These are phyloP conservation scores for Caretta caretta DNA, from an alignment of 2,113 vertebrate genomes.

Conservation along the genomic window DNA sequence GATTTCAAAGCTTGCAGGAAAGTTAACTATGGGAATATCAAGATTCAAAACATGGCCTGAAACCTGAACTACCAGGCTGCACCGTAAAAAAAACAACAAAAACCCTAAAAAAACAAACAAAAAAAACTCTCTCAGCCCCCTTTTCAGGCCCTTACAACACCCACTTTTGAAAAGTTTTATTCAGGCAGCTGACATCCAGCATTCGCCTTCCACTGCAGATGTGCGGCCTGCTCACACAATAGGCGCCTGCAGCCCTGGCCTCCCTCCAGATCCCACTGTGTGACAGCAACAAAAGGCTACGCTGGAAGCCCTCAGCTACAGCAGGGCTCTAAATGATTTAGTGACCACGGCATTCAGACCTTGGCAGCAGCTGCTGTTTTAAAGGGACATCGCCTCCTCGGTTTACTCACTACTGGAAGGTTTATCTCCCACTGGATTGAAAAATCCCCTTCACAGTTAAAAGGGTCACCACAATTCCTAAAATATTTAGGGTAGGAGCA, in stretches of 20 bases:
- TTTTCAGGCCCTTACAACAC: slow-evolving; percentile 42
- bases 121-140: background rate
- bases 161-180: slow-evolving; percentile 66
- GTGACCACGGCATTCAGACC: slow-evolving; percentile 61
- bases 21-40: slow-evolving; percentile 15
- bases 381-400: slow-evolving; percentile 42
- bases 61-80: background rate
- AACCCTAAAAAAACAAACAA: too few relatives aligned
- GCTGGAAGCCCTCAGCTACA: slow-evolving; percentile 71
- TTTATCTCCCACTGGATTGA: background rate
- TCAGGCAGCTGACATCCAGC: slow-evolving; percentile 70
- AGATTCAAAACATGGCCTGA: slow-evolving; percentile 12
- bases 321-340: slow-evolving; percentile 74
- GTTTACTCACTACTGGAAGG: background rate
- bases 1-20: background rate
- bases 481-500: background rate
- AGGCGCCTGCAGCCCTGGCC: slow-evolving; percentile 72
- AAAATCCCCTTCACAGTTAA: background rate
- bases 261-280: slow-evolving; percentile 69
- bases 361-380: slow-evolving; percentile 74
- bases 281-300: slow-evolving; percentile 76
- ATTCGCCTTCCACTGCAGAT: slow-evolving; percentile 65
- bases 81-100: background rate
- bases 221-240: slow-evolving; percentile 67
- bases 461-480: background rate